phyloP scores from a whole-genome alignment of 2,113 vertebrate genomes.

The Salvator merianae region DNA sequence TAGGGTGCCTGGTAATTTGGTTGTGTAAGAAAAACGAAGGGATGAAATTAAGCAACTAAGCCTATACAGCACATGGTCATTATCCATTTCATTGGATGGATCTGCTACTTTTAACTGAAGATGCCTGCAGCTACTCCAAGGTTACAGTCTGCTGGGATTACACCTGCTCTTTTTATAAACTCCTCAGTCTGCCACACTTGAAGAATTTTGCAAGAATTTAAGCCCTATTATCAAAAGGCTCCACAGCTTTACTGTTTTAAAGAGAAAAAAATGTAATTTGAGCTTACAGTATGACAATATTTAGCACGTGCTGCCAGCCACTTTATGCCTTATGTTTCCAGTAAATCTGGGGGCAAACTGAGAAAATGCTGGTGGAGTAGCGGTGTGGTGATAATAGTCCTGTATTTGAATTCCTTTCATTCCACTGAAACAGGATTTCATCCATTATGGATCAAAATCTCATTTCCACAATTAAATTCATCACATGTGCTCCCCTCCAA shows the following conservation, averaged over 20 bases:
- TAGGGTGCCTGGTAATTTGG: background rate
- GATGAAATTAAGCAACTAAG: background rate
- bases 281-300: too few species aligned
- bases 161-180: background rate
- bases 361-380: too few species aligned
- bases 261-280: background rate
- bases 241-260: slow-evolving; percentile 19
- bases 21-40: background rate
- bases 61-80: background rate
- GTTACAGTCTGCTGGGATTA: background rate
- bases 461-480: too few species aligned
- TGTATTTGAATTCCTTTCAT: too few species aligned
- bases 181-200: background rate
- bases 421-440: too few species aligned
- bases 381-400: too few species aligned
- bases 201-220: slow-evolving; percentile 21
- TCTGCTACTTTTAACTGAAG: background rate
- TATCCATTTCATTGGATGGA: background rate
- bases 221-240: slow-evolving; percentile 36
- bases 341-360: too few species aligned
- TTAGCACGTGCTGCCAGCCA: too few species aligned
- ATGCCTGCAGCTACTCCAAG: background rate
- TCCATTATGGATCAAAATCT: too few species aligned
- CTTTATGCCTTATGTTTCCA: too few species aligned
- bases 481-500: too few species aligned